A percentile compares a stretch with the other conserved stretches of the same genome.
These are phyloP conservation scores for Goniozus legneri DNA, from an alignment of 1,140 invertebrate species.

Conservation along the genomic window DNA sequence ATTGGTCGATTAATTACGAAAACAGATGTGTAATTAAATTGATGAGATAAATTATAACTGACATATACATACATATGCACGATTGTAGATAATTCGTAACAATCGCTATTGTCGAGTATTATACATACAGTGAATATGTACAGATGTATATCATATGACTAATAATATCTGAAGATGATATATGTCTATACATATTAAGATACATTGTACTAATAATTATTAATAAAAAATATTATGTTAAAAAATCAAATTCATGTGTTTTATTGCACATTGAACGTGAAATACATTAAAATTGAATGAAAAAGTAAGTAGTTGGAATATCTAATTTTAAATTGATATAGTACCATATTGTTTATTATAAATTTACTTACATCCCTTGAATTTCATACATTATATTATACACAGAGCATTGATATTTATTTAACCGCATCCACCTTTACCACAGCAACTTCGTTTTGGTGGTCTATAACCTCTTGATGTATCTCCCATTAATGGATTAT, in stretches of 20 bases:
- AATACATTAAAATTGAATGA: not conserved
- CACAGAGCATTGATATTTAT: not conserved
- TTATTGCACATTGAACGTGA: not conserved
- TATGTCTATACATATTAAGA: slow-evolving; percentile 49
- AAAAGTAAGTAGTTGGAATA: not conserved
- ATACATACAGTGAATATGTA: slow-evolving; percentile 34
- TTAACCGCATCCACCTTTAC: slow-evolving; percentile 1
- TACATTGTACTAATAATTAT: slow-evolving; percentile 50
- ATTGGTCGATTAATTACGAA: slow-evolving; percentile 3
- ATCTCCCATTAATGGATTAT: slow-evolving; percentile 53
- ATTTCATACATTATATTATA: not conserved
- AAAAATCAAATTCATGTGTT: slow-evolving; percentile 29
- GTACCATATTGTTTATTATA: too few relatives aligned
- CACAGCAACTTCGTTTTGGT: slow-evolving; percentile 48
- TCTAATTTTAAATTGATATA: too few relatives aligned
- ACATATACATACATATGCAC: slow-evolving; percentile 23
- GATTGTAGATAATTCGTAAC: slow-evolving; percentile 53
- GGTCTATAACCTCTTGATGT: slow-evolving; percentile 45
- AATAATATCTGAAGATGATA: slow-evolving; percentile 23
- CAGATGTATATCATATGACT: slow-evolving; percentile 22
- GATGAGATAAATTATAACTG: slow-evolving; percentile 6
- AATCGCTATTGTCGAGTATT: slow-evolving; percentile 50
- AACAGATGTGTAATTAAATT: not conserved
- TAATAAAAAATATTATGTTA: slow-evolving; percentile 53
- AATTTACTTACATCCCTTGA: too few relatives aligned